phyloP scores from a whole-genome alignment of 2,888 invertebrate genomes.

The Osedax frankpressi region DNA sequence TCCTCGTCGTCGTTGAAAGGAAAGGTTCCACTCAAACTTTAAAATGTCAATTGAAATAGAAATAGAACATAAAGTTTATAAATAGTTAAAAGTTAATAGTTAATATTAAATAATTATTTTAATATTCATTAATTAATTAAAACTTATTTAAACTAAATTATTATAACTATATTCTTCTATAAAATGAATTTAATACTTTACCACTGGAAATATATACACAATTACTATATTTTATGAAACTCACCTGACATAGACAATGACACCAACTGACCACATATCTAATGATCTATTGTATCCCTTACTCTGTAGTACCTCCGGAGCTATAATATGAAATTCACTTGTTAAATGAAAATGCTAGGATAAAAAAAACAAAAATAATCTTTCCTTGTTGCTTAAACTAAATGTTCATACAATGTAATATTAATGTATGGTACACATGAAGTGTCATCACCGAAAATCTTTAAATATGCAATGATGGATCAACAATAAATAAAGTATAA shows the following conservation, averaged over 20 bases:
- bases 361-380: too few species aligned
- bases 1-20: constrained; percentile 99
- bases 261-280: constrained; percentile 99
- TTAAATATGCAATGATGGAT: too few species aligned
- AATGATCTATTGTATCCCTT: constrained; percentile 96
- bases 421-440: too few species aligned
- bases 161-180: background rate
- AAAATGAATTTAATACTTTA: background rate
- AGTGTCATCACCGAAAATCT: too few species aligned
- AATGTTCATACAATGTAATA: too few species aligned
- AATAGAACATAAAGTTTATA: background rate
- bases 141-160: background rate
- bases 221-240: constrained; percentile 8
- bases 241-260: constrained; percentile 79
- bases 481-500: too few species aligned
- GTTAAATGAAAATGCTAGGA: too few species aligned
- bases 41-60: constrained; percentile 10
- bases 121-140: background rate
- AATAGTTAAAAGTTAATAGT: background rate
- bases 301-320: constrained; percentile 91
- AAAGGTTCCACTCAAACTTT: constrained; percentile 87
- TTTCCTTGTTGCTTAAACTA: too few species aligned
- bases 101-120: background rate
- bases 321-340: too few species aligned
- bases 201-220: background rate